Conservation (phyloP, 2,888 invertebrate genomes). For the Abrostola tripartita region DNA sequence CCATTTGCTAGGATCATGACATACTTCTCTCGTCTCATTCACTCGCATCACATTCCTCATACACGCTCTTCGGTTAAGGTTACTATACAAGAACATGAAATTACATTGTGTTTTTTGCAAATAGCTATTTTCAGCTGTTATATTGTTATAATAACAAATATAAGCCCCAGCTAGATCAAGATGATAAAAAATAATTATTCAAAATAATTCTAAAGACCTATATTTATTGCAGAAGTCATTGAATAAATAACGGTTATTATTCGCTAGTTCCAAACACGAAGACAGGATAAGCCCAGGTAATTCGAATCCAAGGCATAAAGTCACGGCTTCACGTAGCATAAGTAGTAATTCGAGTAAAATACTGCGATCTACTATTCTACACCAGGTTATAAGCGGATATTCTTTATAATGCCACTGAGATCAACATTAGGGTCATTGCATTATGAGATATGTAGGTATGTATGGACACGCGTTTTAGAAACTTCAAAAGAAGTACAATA, state of each 20-base stretch:
- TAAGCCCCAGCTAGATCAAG: no score
- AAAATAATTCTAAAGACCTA: no score
- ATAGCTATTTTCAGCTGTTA: no score
- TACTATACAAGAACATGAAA: no score
- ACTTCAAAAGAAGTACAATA: slow-evolving; percentile 27
- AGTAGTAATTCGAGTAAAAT: slow-evolving; percentile 11
- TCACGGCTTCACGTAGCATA: slow-evolving; percentile 8
- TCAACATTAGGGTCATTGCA: background rate
- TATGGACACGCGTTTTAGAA: background rate
- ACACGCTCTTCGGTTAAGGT: no score
- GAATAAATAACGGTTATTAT: background rate
- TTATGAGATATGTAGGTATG: slow-evolving; percentile 2
- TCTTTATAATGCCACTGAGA: slow-evolving; percentile 5
- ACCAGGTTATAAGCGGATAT: background rate
- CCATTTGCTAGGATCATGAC: no score
- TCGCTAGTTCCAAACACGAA: background rate
- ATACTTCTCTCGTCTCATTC: no score
- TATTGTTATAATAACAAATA: no score
- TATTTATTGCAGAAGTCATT: no score
- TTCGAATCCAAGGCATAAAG: slow-evolving; percentile 11
- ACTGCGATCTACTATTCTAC: background rate
- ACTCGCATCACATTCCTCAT: no score
- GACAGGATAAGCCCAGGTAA: slow-evolving; percentile 14
- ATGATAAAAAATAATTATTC: no score
- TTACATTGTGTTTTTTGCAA: no score